Evolutionary conservation across 2,797 vertebrate species (phyloP), one percentile per base, ranked within the genome.

Genomic region (Pelobates cultripes): DNA sequence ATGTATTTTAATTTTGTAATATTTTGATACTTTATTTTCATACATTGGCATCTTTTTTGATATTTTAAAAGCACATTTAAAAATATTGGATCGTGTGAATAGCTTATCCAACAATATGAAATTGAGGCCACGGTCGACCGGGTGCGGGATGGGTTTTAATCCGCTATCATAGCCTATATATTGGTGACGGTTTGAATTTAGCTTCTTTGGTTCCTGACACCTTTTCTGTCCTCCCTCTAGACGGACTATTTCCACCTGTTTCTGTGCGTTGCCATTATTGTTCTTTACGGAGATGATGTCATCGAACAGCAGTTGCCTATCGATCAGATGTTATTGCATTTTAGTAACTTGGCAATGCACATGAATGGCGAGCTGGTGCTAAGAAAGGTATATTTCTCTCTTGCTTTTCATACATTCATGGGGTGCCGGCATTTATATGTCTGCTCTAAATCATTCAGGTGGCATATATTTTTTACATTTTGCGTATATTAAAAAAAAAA

Each of bases 171-270:
- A 10, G 47, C 47, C 47, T 1, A 10, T 51, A 51, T 5, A 28
- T 28, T 28, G 28, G 28, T 28, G 47, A 5, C 47, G 10, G 47
- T 51, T 10, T 51, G 57, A 60, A n/a, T 60, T 28, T 14, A 60
- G 57, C 12, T 14, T 13, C 28, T 28, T 64, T n/a, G n/a, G 6
- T 75, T 61, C 57, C 40, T 82, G 68, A 15, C 60, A 40, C 28
- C 8, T 13, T 41, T 7, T 40, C 69, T 13, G 77, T 44, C 77
- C 83, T 81, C 84, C 47, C 73, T 86, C n/a, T 87, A 99, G 98
- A 99, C 97, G 0, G 98, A 99, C 89, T 99, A 99, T 89, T 99
- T 99, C 93, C 98, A 99, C 93, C 96, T 99, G 79, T 99, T 99
- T 82, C 93, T 99, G 89, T 99, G 97, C 0, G 96, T 99, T 88